These are phyloP conservation scores for Microcaecilia unicolor DNA, from an alignment of 2,797 vertebrate genomes.

Conservation along the genomic window DNA sequence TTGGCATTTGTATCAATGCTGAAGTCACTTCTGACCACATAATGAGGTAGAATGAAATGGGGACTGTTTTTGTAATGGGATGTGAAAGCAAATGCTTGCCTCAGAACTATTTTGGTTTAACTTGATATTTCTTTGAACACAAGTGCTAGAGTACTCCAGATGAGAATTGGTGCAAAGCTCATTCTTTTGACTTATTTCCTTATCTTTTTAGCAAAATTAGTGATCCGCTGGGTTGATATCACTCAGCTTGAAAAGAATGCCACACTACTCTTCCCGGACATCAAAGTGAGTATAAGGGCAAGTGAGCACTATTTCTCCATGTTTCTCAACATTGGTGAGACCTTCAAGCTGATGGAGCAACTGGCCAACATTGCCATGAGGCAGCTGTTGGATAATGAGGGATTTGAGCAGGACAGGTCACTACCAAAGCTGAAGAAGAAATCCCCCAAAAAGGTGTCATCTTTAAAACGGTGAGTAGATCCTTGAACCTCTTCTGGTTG, in stretches of 20 bases:
- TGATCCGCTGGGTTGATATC: conserved; percentile 94
- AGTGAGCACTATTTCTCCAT: conserved; percentile 90
- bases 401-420: conserved; percentile 89
- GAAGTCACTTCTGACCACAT: too few relatives aligned
- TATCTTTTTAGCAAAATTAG: conserved; percentile 71
- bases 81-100: too few relatives aligned
- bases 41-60: too few relatives aligned
- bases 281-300: conserved; percentile 87
- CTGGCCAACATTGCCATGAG: conserved; percentile 97
- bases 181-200: not conserved
- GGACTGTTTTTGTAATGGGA: too few relatives aligned
- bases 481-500: not conserved
- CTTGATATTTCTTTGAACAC: too few relatives aligned
- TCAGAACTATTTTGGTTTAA: too few relatives aligned
- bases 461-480: conserved; percentile 78
- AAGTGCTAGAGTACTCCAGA: too few relatives aligned
- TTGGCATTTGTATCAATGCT: too few relatives aligned
- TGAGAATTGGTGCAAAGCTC: too few relatives aligned
- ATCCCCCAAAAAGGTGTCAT: conserved; percentile 89
- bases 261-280: conserved; percentile 81
- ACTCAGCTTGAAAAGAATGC: conserved; percentile 92
- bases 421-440: conserved; percentile 94
- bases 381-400: conserved; percentile 93
- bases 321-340: conserved; percentile 93
- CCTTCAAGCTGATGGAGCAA: conserved; percentile 94